Conservation (phyloP, 2,797 vertebrate genomes). For the Lepus townsendii region DNA sequence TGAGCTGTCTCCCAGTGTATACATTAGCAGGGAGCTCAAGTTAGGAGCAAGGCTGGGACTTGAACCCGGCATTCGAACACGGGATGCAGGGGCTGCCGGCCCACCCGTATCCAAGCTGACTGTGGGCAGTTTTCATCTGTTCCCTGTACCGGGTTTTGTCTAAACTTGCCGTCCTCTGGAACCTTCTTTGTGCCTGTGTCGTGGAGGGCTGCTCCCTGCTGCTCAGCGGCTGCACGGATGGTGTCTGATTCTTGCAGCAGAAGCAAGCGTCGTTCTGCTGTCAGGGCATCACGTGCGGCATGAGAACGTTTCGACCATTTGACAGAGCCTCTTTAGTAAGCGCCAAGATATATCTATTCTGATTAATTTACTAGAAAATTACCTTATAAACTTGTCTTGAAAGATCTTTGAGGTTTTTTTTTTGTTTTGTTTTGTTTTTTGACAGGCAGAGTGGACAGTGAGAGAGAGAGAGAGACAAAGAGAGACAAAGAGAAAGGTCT, state of each 20-base stretch:
- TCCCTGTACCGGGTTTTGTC: background rate
- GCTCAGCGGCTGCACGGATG: background rate
- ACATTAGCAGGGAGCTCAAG: too few species aligned
- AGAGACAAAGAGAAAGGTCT: too few species aligned
- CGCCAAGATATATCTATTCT: background rate
- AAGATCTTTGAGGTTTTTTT: background rate
- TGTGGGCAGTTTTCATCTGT: background rate
- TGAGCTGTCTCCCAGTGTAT: too few species aligned
- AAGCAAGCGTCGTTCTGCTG: background rate
- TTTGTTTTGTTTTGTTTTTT: too few species aligned
- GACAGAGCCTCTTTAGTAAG: conserved; percentile 12
- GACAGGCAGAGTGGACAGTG: too few species aligned
- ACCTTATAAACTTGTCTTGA: background rate
- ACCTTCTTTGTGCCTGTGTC: background rate
- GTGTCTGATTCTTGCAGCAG: background rate
- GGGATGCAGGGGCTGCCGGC: too few species aligned
- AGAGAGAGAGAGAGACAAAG: too few species aligned
- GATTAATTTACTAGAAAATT: background rate
- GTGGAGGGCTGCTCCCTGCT: background rate
- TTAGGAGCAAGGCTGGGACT: too few species aligned
- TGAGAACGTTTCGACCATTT: background rate
- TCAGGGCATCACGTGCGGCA: background rate
- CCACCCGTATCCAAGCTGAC: too few species aligned
- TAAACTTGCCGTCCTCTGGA: background rate
- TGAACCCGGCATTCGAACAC: too few species aligned